These are phyloP conservation scores for Drosophila takahashii DNA, from an alignment of 1,140 invertebrate species.

Conservation along the genomic window DNA sequence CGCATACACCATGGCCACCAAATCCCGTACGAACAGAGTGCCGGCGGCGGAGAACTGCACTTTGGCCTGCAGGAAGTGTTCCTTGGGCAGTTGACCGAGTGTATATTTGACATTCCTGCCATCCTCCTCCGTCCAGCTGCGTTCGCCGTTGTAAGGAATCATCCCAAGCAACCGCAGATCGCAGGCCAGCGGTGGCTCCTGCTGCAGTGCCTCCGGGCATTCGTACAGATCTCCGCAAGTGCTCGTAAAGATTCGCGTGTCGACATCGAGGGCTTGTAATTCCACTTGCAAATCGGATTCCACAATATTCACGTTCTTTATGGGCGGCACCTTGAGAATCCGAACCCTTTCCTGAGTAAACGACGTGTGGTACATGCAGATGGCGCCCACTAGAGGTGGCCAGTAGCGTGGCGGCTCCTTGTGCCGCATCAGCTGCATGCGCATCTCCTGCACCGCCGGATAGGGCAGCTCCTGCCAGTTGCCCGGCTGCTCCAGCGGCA, in stretches of 20 bases:
- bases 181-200: slow-evolving; percentile 6
- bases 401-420: slow-evolving; percentile 26
- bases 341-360: slow-evolving; percentile 45
- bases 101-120: background rate
- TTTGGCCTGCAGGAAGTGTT: slow-evolving; percentile 8
- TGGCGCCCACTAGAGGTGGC: slow-evolving; percentile 38
- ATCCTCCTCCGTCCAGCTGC: slow-evolving; percentile 1
- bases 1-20: slow-evolving; percentile 1
- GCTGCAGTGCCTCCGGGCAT: slow-evolving; percentile 25
- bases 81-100: background rate
- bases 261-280: slow-evolving; percentile 51
- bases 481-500: slow-evolving; percentile 1
- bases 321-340: slow-evolving; percentile 41
- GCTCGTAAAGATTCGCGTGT: slow-evolving; percentile 43
- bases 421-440: slow-evolving; percentile 14
- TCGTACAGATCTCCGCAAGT: slow-evolving; percentile 22
- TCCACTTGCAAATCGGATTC: slow-evolving; percentile 18
- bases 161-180: slow-evolving; percentile 39
- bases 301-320: slow-evolving; percentile 28
- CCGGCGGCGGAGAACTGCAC: slow-evolving; percentile 1
- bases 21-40: background rate
- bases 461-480: slow-evolving; percentile 9
- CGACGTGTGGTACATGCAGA: slow-evolving; percentile 30
- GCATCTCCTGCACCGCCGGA: slow-evolving; percentile 6
- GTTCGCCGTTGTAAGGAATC: slow-evolving; percentile 1